Conservation (phyloP, 2,888 invertebrate species). For the Tortricodes alternella region DNA sequence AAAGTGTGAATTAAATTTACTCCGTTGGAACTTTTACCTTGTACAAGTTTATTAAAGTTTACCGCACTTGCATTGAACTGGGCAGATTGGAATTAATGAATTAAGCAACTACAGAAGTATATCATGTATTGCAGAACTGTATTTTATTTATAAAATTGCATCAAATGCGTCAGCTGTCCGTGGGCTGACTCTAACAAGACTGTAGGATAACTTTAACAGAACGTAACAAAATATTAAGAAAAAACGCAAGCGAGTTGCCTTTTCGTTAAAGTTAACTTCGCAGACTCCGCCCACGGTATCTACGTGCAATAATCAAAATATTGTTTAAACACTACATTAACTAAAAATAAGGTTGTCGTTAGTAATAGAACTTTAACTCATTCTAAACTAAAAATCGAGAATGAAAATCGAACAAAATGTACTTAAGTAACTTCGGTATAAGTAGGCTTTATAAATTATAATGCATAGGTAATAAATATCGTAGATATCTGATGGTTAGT, state of each 20-base stretch:
- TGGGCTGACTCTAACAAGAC: conserved; percentile 12
- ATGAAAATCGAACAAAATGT: conserved; percentile 78
- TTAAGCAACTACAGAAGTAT: too few species aligned
- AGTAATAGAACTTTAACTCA: conserved; percentile 69
- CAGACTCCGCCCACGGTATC: background rate
- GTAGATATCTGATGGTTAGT: conserved; percentile 73
- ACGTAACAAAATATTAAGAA: background rate
- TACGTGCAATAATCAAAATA: conserved; percentile 42
- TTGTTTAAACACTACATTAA: conserved; percentile 43
- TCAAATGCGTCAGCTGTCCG: conserved; percentile 42
- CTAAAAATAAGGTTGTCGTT: conserved; percentile 76
- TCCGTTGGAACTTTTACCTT: conserved; percentile 6
- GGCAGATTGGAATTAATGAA: too few species aligned
- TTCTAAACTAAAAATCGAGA: conserved; percentile 67
- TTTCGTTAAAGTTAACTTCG: conserved; percentile 1
- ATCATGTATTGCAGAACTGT: background rate
- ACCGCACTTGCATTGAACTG: too few species aligned
- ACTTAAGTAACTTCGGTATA: conserved; percentile 80
- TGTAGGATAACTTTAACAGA: conserved; percentile 3
- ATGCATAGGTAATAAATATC: conserved; percentile 75
- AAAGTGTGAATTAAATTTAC: conserved; percentile 7
- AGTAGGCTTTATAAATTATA: conserved; percentile 82
- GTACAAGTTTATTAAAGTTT: conserved; percentile 11
- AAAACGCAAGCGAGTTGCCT: background rate
- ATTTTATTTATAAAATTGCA: conserved; percentile 36